Percentiles rank a stretch among this genome's conserved stretches.
Conservation (phyloP, 2,888 invertebrate genomes). For the Caenorhabditis sp. region DNA sequence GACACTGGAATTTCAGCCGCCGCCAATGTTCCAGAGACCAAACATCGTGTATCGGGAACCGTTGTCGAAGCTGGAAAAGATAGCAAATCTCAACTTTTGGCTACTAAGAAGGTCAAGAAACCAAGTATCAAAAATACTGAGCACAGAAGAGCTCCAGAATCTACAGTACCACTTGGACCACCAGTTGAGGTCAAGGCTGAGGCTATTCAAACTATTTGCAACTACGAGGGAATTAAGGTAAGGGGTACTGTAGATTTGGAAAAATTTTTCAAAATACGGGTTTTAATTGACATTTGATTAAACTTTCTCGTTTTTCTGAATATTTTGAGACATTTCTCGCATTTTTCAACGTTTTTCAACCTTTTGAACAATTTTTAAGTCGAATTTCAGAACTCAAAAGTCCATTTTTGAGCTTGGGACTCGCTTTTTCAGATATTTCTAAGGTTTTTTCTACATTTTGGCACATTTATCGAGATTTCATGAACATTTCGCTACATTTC, state of each 20-base stretch:
- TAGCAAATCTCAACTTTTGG: slow-evolving; percentile 35
- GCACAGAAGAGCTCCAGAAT: slow-evolving; percentile 50
- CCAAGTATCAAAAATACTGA: slow-evolving; percentile 53
- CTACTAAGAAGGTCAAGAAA: slow-evolving; percentile 54
- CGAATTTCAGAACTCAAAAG: no score
- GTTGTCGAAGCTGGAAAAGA: slow-evolving; percentile 45
- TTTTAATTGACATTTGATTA: no score
- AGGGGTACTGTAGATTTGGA: slow-evolving; percentile 17
- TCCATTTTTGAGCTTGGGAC: no score
- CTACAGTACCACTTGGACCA: slow-evolving; percentile 52
- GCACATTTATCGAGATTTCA: no score
- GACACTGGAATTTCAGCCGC: slow-evolving; percentile 65
- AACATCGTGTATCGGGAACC: slow-evolving; percentile 50
- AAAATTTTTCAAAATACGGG: not conserved
- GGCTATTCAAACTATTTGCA: slow-evolving; percentile 70
- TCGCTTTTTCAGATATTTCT: no score
- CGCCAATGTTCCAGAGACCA: slow-evolving; percentile 65
- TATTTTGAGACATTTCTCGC: no score
- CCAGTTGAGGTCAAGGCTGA: slow-evolving; percentile 62
- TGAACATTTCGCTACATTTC: no score
- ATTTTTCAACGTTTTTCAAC: no score
- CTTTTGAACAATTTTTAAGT: no score
- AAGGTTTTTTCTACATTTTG: no score
- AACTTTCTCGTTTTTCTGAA: no score
- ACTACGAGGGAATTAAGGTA: slow-evolving; percentile 71